These are phyloP conservation scores for Epizoanthus stellaris DNA, from an alignment of 92 coral and sea anemone species.

Conservation along the genomic window DNA sequence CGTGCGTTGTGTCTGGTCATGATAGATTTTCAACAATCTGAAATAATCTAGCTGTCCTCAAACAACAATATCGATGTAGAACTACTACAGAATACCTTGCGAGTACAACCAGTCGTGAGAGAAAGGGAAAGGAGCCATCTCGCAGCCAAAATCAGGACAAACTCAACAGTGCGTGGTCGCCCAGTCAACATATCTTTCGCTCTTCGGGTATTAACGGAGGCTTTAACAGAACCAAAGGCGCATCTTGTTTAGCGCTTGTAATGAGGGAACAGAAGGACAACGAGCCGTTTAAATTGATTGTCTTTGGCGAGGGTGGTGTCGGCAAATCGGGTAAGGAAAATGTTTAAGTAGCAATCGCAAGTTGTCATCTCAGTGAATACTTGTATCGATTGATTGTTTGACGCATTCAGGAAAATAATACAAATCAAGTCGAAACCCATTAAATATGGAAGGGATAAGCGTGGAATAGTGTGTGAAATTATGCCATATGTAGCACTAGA, in stretches of 20 bases:
- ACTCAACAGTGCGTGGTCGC: neutral
- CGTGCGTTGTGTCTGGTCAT: neutral
- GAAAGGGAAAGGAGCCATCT: neutral
- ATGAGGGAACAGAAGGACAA: slow-evolving; percentile 26
- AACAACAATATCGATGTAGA: neutral
- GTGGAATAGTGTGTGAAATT: too few species aligned
- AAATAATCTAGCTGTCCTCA: neutral
- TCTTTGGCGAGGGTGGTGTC: slow-evolving; percentile 43
- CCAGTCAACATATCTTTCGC: too few species aligned
- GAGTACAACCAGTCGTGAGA: neutral
- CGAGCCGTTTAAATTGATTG: slow-evolving; percentile 31
- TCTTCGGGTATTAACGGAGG: too few species aligned
- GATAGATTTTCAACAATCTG: neutral
- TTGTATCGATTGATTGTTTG: too few species aligned
- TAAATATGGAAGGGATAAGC: too few species aligned
- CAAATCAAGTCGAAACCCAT: too few species aligned
- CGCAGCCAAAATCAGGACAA: neutral
- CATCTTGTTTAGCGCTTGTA: neutral
- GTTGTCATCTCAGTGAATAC: too few species aligned
- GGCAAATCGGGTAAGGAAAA: slow-evolving; percentile 39
- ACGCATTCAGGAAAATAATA: too few species aligned
- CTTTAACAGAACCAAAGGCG: neutral
- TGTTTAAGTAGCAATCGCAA: neutral
- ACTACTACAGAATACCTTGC: neutral
- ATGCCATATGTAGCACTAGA: too few species aligned